Conservation (phyloP, 23 tunicate genomes). For the Corella eumyota region DNA sequence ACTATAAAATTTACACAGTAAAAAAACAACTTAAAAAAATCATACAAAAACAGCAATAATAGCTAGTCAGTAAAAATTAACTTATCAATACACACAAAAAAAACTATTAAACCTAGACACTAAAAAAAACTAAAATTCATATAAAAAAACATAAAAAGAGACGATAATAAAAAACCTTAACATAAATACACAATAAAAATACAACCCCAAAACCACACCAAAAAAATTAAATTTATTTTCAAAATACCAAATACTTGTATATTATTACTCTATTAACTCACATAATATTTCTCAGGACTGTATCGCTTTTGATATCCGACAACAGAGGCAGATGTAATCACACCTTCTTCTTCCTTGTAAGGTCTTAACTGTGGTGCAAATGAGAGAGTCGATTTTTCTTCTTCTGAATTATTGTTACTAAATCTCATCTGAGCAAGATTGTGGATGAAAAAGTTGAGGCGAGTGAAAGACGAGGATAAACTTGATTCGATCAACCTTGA, state of each 20-base stretch:
- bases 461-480: slow-evolving; percentile 77
- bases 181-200: too few relatives aligned
- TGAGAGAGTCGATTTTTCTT: slow-evolving; percentile 61
- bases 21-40: too few relatives aligned
- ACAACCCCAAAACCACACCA: too few relatives aligned
- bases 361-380: slow-evolving; percentile 60
- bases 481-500: slow-evolving; percentile 79
- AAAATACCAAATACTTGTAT: too few relatives aligned
- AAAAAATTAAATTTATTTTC: too few relatives aligned
- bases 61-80: too few relatives aligned
- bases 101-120: too few relatives aligned
- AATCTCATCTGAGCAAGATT: slow-evolving; percentile 91
- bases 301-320: slow-evolving; percentile 75
- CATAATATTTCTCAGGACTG: slow-evolving; percentile 85
- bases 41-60: too few relatives aligned
- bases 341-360: slow-evolving; percentile 49
- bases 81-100: too few relatives aligned
- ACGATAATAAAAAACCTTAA: too few relatives aligned
- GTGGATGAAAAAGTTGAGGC: slow-evolving; percentile 97
- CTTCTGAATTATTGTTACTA: slow-evolving; percentile 40
- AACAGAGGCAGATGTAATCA: slow-evolving; percentile 33
- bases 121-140: neutral
- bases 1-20: too few relatives aligned
- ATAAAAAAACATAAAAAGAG: neutral
- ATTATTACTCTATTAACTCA: slow-evolving; percentile 24